phyloP scores from a whole-genome alignment of 2,797 vertebrate species.

The Lepus townsendii region DNA sequence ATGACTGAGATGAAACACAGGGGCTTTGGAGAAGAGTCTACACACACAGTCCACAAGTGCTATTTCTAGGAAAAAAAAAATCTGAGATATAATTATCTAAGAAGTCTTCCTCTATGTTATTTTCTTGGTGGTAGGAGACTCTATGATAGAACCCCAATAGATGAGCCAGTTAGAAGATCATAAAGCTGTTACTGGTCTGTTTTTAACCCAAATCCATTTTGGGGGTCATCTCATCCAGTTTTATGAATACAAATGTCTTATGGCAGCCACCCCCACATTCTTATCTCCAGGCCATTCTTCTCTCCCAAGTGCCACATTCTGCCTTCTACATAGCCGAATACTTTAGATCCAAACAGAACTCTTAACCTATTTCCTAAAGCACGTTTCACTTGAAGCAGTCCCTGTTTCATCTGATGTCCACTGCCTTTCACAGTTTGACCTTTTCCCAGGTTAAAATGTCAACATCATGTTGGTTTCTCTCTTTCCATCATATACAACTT shows the following conservation, averaged over 20 bases:
- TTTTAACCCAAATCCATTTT: background rate
- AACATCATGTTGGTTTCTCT: background rate
- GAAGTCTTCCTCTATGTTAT: background rate
- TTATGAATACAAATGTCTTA: background rate
- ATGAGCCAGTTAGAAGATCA: background rate
- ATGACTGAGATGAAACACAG: background rate
- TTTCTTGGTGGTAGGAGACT: background rate
- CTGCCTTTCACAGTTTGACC: background rate
- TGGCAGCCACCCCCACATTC: background rate
- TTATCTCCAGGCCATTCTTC: background rate
- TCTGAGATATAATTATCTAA: background rate
- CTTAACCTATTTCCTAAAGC: background rate
- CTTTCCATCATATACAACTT: background rate
- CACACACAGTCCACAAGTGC: background rate
- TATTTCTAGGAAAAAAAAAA: background rate
- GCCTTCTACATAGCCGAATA: background rate
- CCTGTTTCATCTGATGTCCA: background rate
- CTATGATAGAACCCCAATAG: background rate
- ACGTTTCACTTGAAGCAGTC: background rate
- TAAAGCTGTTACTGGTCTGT: background rate
- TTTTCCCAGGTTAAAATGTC: background rate
- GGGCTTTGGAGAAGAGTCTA: background rate
- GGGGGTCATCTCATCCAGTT: background rate
- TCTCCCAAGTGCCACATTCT: constrained; percentile 3
- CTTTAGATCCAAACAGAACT: background rate